Base-by-base conservation (phyloP, 2,113 vertebrate species). In the Telmatochromis sp. region DNA sequence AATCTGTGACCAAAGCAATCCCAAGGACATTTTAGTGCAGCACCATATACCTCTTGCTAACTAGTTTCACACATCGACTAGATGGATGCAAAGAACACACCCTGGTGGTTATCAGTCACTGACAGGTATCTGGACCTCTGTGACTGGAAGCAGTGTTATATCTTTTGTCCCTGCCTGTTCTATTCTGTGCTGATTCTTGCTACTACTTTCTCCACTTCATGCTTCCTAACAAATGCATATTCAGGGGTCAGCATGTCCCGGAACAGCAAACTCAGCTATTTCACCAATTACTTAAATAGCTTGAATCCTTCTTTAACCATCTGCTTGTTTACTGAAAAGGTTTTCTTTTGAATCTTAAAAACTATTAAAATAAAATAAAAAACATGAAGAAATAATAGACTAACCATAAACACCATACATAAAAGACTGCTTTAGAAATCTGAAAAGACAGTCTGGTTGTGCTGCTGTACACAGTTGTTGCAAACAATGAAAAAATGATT, bases 191-290 rank as follows among this genome's bases (percentile, higher is more conserved):
- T 73, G n/a, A 37, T 7, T 73, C 65, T 45, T 73, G 37, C 37
- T 73, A 0, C 13, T 70, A 3, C 37, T 73, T 23, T 26, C 65
- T 73, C 37, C 37, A 45, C 21, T 9, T 73, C 13, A 23, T 45
- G 37, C 37, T 9, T 70, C 40, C 11, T 14, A 26, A 42, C 2
- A n/a, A 42, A 70, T 70, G 3, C 21, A 23, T 42, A 15, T 45
- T 42, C n/a, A 42, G 37, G 0, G 5, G n/a, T 42, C 37, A 15
- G 65, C 21, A 26, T 14, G 0, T 26, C 63, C 19, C 6, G 0
- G 0, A 70, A 70, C 65, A 70, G 21, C 65, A 45, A 26, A 70
- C 2, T 0, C 0, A 70, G 65, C n/a, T 15, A 0, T 26, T 45
- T 45, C 21, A 45, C n/a, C 37, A 70, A 9, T 45, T 45, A 70